phyloP scores from a whole-genome alignment of 2,113 vertebrate species.

The Xenotilapia longispinis region DNA sequence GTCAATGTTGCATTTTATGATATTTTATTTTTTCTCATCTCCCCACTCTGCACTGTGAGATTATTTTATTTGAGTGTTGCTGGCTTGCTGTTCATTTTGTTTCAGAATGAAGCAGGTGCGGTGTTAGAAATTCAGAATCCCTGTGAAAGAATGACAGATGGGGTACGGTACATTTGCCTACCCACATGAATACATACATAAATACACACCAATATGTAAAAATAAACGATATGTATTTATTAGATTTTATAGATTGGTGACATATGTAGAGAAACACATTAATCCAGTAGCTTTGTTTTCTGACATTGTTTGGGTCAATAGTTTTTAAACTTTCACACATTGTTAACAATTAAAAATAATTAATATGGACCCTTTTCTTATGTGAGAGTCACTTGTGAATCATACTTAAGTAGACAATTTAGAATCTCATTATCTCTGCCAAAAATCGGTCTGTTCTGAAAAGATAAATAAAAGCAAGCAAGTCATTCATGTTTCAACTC shows the following conservation, averaged over 20 bases:
- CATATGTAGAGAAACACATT: not conserved
- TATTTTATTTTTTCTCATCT: not conserved
- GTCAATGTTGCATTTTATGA: not conserved
- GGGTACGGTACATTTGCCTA: not conserved
- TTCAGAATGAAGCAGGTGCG: not conserved
- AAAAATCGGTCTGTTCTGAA: not conserved
- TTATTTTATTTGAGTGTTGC: not conserved
- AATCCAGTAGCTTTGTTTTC: not conserved
- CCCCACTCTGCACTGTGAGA: not conserved
- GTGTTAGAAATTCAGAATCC: not conserved
- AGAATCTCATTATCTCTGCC: not conserved
- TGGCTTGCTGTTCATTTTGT: not conserved
- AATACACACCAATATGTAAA: not conserved
- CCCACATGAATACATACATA: not conserved
- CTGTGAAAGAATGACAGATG: not conserved
- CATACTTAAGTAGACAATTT: not conserved
- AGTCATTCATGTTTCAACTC: not conserved
- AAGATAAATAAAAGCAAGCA: not conserved
- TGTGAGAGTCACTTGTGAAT: not conserved
- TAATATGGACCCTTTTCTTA: not conserved
- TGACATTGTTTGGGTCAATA: not conserved
- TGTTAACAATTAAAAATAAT: not conserved
- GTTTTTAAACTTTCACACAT: not conserved
- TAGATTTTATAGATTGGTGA: not conserved
- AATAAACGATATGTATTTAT: not conserved